Conservation (phyloP, 2,888 invertebrate genomes). For the Globia sparganii region DNA sequence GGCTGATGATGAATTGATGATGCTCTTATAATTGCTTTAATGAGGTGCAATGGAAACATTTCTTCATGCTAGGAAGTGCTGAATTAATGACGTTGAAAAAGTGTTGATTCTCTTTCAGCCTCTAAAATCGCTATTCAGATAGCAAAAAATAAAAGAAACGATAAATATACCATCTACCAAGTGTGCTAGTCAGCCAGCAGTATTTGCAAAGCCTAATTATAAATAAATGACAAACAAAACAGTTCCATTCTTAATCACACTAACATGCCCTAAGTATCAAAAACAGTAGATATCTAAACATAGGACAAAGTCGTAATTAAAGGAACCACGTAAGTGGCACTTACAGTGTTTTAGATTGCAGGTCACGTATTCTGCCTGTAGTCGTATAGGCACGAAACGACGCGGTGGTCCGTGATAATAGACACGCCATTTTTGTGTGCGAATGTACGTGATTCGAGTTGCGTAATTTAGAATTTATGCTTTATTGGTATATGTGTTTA, state of each 20-base stretch:
- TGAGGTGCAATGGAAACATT: background rate
- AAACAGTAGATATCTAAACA: conserved; percentile 1
- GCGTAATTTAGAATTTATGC: conserved; percentile 43
- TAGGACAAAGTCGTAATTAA: conserved; percentile 46
- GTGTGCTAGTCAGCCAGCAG: no score
- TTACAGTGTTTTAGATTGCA: conserved; percentile 31
- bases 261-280: background rate
- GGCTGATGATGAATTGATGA: no score
- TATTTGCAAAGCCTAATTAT: background rate
- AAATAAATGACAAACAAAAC: background rate
- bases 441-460: conserved; percentile 58
- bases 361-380: conserved; percentile 59
- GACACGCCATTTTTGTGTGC: conserved; percentile 60
- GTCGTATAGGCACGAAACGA: conserved; percentile 52
- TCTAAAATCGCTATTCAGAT: background rate
- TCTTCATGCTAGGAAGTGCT: background rate
- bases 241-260: background rate
- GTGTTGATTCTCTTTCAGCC: background rate
- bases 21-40: background rate
- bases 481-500: conserved; percentile 27
- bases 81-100: background rate
- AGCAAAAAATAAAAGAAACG: background rate
- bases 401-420: conserved; percentile 68
- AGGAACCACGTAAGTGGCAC: conserved; percentile 40
- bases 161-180: background rate